Conservation (phyloP, 2,797 vertebrate species). For the Anguilla megastoma region DNA sequence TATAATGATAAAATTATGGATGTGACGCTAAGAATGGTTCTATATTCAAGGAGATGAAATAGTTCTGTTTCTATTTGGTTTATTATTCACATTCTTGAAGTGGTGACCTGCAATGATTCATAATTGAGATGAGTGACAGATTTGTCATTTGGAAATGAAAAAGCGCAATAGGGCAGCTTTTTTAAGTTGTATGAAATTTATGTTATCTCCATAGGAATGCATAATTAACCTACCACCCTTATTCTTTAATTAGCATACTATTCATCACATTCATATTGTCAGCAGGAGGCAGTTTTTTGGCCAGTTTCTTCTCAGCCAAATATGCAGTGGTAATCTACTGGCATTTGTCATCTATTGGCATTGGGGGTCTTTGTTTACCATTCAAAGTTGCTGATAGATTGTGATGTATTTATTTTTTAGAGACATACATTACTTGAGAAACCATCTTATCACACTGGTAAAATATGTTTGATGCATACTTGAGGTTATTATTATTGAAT, state of each 20-base stretch:
- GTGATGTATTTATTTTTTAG: background rate
- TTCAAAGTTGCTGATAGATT: background rate
- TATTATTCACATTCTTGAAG: background rate
- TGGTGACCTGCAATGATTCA: too few species aligned
- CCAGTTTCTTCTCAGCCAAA: background rate
- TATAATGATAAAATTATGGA: too few species aligned
- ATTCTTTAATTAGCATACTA: background rate
- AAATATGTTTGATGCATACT: background rate
- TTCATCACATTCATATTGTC: slow-evolving; percentile 3
- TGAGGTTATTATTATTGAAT: background rate
- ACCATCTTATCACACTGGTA: background rate
- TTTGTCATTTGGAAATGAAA: too few species aligned
- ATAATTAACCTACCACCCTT: background rate
- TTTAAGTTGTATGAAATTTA: background rate
- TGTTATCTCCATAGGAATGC: background rate
- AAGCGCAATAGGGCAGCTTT: too few species aligned
- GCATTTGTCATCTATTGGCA: too few species aligned
- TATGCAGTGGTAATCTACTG: background rate
- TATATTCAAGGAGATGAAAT: too few species aligned
- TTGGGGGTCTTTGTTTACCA: background rate
- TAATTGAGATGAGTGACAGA: too few species aligned
- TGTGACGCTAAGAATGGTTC: too few species aligned
- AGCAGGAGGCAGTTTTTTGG: background rate
- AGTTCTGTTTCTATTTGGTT: background rate
- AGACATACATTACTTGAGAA: background rate